Evolutionary conservation across 1,140 invertebrate genomes (phyloP).

Genomic region (Drosophila sechellia): DNA sequence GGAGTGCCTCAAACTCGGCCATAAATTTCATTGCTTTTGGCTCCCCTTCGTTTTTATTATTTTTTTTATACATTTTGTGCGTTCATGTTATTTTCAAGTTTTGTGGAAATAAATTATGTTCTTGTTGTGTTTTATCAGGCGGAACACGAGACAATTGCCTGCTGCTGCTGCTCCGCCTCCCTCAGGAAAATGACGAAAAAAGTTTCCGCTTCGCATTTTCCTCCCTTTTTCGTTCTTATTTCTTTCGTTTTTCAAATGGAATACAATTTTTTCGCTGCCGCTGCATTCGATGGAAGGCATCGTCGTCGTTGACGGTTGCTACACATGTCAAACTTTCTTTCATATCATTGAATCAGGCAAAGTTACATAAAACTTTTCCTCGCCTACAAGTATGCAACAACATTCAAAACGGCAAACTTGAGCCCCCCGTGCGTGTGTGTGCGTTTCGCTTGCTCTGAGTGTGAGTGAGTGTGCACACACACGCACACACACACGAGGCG

Average conservation of each 20-base stretch:
- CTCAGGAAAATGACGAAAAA: slow-evolving; percentile 40
- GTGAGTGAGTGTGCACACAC: slow-evolving; percentile 18
- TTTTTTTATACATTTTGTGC: slow-evolving; percentile 32
- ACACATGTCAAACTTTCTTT: slow-evolving; percentile 66
- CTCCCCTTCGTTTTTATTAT: slow-evolving; percentile 35
- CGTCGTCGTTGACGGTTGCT: slow-evolving; percentile 30
- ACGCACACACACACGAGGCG: slow-evolving; percentile 13
- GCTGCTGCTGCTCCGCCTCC: slow-evolving; percentile 23
- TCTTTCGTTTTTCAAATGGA: slow-evolving; percentile 32
- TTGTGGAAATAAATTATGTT: slow-evolving; percentile 61
- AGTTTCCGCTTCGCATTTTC: slow-evolving; percentile 42
- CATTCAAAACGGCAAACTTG: slow-evolving; percentile 37
- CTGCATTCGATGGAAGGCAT: slow-evolving; percentile 24
- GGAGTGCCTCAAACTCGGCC: slow-evolving; percentile 43
- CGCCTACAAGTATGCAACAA: slow-evolving; percentile 53
- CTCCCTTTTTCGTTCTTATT: not conserved
- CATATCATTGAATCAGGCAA: slow-evolving; percentile 63
- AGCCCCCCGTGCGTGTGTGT: not conserved
- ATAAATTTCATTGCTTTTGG: slow-evolving; percentile 52
- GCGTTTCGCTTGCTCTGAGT: not conserved
- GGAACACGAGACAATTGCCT: slow-evolving; percentile 65
- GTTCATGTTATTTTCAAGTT: slow-evolving; percentile 57
- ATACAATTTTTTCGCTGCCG: slow-evolving; percentile 36
- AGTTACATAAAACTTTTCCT: slow-evolving; percentile 60
- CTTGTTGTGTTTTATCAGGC: slow-evolving; percentile 66